A percentile compares a stretch with the other conserved stretches of the same genome.
Evolutionary conservation across 2,113 vertebrate genomes (phyloP).

Genomic region (Glaucomys volans): DNA sequence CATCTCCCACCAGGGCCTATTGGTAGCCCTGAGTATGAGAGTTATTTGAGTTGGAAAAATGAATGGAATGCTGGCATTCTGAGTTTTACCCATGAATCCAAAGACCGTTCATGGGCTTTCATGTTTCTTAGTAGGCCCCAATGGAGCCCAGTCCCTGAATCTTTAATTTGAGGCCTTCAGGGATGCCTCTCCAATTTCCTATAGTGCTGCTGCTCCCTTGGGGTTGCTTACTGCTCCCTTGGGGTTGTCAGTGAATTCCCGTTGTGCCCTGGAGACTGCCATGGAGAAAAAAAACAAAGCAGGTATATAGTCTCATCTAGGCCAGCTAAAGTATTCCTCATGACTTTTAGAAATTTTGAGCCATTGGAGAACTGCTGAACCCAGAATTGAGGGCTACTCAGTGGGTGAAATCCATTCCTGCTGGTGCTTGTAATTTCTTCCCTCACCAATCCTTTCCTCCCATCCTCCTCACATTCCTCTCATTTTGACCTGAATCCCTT

Average conservation of each 20-base stretch:
- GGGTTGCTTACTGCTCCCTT: not conserved
- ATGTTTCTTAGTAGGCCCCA: not conserved
- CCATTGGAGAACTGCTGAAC: not conserved
- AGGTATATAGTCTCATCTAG: not conserved
- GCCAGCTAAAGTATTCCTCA: not conserved
- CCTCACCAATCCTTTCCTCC: not conserved
- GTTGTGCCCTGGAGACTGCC: not conserved
- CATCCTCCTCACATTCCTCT: not conserved
- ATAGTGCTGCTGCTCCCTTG: fast-evolving
- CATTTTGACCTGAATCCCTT: not conserved
- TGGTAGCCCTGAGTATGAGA: not conserved
- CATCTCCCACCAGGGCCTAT: not conserved
- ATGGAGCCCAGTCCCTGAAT: not conserved
- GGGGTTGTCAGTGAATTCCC: not conserved
- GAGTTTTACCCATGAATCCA: not conserved
- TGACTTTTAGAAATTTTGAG: conserved; percentile 5
- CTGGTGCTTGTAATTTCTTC: not conserved
- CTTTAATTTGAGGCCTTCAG: not conserved
- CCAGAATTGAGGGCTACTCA: not conserved
- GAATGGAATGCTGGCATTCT: not conserved
- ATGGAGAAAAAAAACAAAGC: not conserved
- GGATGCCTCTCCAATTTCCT: not conserved
- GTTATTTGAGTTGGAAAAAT: not conserved
- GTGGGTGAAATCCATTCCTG: not conserved
- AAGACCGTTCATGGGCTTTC: not conserved